phyloP scores from a whole-genome alignment of 2,113 vertebrate genomes.

The Phalacrocorax carbo region DNA sequence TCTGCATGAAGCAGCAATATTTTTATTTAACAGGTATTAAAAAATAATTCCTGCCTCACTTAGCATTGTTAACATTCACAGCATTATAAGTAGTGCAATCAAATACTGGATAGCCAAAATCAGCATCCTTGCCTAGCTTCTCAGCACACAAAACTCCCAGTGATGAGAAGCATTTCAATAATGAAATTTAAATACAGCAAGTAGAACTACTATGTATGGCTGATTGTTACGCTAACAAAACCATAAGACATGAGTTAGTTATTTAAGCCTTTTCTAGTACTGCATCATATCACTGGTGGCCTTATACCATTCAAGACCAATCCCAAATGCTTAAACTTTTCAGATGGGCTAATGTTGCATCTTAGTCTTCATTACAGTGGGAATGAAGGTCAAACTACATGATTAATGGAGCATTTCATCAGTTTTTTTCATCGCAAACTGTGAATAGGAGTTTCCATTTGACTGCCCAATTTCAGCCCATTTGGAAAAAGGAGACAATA shows the following conservation, averaged over 20 bases:
- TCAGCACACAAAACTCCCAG: not conserved
- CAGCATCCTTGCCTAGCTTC: not conserved
- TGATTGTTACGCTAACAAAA: not conserved
- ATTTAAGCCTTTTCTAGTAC: not conserved
- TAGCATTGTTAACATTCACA: not conserved
- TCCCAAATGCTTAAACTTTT: conserved; percentile 11
- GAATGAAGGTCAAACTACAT: conserved; percentile 24
- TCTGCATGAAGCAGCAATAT: not conserved
- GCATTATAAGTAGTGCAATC: not conserved
- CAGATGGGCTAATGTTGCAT: not conserved
- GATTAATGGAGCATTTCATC: conserved; percentile 46
- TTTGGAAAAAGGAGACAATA: not conserved
- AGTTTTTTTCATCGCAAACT: not conserved
- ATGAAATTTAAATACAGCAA: not conserved
- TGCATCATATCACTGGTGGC: not conserved
- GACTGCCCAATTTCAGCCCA: not conserved
- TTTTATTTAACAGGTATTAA: not conserved
- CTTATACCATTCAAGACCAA: not conserved
- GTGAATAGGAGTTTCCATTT: conserved; percentile 42
- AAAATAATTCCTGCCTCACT: not conserved
- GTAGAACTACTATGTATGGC: not conserved
- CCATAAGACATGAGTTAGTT: not conserved
- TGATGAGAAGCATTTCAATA: not conserved
- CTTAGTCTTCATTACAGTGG: conserved; percentile 29
- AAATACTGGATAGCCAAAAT: not conserved